Percentiles rank a stretch among this genome's conserved stretches.
Evolutionary conservation across 2,113 vertebrate genomes (phyloP).

Genomic region (Carassius auratus): DNA sequence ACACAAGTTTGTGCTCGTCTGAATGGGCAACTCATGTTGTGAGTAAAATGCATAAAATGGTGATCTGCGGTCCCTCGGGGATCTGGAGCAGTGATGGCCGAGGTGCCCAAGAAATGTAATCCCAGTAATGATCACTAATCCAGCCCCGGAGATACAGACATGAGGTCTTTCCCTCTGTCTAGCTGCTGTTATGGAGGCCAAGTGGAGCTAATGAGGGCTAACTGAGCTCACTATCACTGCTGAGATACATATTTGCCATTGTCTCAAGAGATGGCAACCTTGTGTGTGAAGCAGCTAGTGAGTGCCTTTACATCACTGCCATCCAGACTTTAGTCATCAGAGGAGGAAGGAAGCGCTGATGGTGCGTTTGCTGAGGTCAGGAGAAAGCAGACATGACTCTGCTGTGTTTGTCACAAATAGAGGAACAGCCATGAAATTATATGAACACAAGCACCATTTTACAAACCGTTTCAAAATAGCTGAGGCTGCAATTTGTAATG

Average conservation of each 20-base stretch:
- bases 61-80: not conserved
- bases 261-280: not conserved
- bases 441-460: not conserved
- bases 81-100: not conserved
- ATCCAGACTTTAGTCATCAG: slow-evolving; percentile 57
- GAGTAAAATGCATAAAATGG: not conserved
- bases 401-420: slow-evolving; percentile 42
- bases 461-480: not conserved
- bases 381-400: slow-evolving; percentile 47
- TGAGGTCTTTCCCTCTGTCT: slow-evolving; percentile 38
- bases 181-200: slow-evolving; percentile 42
- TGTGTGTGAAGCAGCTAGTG: not conserved
- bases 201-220: slow-evolving; percentile 44
- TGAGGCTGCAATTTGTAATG: not conserved
- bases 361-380: slow-evolving; percentile 66
- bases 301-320: not conserved
- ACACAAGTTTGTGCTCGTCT: not conserved
- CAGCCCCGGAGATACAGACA: slow-evolving; percentile 38
- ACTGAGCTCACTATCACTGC: slow-evolving; percentile 23
- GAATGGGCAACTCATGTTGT: no score
- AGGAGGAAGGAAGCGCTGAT: slow-evolving; percentile 67
- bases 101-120: slow-evolving; percentile 49
- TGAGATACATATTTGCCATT: not conserved
- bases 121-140: slow-evolving; percentile 47
- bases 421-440: slow-evolving; percentile 38